These are phyloP conservation scores for Tenthredo scrophulariae DNA, from an alignment of 2,888 invertebrate species.

Conservation along the genomic window DNA sequence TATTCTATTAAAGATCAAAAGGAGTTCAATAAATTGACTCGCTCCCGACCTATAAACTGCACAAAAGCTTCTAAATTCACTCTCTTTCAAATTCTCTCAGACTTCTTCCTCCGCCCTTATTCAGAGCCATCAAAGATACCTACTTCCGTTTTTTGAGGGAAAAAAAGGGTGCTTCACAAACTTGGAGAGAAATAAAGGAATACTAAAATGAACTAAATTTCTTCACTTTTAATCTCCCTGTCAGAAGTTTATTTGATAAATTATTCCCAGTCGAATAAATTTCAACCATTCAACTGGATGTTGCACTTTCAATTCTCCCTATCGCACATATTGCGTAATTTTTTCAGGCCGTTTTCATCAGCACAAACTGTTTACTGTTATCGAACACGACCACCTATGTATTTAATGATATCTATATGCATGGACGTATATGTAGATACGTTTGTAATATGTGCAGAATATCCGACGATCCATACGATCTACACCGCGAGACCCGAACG, in stretches of 20 bases:
- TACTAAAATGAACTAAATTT: too few relatives aligned
- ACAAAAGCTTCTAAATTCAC: conserved; percentile 1
- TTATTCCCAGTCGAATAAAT: background rate
- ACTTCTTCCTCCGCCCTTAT: background rate
- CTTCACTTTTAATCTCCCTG: background rate
- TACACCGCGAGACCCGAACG: conserved; percentile 27
- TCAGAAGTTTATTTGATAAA: background rate
- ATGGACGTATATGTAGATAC: background rate
- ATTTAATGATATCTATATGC: background rate
- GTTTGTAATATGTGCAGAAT: background rate
- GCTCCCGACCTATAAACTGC: background rate
- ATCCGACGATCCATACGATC: conserved; percentile 28
- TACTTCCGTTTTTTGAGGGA: background rate
- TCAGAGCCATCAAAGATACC: background rate
- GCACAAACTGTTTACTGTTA: background rate
- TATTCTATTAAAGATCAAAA: background rate
- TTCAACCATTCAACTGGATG: background rate
- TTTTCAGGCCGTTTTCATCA: background rate
- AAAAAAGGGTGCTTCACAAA: background rate
- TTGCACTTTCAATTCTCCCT: conserved; percentile 1
- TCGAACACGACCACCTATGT: background rate
- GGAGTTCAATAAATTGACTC: background rate
- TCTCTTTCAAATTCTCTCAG: background rate
- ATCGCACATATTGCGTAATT: background rate
- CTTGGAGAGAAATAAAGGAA: background rate